Conservation (phyloP, 1,140 invertebrate genomes). For the Drosophila watanabei region DNA sequence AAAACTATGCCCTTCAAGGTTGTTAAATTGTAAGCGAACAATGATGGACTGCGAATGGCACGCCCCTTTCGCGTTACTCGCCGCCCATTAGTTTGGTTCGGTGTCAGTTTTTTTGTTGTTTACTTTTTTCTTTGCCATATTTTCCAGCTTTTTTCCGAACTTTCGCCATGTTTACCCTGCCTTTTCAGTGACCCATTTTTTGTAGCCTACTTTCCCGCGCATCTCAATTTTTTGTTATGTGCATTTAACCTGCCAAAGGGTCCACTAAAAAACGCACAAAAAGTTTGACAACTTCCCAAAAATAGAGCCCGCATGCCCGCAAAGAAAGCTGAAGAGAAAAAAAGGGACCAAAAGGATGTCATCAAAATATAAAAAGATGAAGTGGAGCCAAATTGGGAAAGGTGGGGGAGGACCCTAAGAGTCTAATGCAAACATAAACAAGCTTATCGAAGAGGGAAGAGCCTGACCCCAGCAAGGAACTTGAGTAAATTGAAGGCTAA, state of each 20-base stretch:
- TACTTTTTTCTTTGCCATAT: not conserved
- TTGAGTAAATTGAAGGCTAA: conserved; percentile 69
- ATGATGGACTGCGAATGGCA: conserved; percentile 15
- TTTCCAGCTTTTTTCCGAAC: not conserved
- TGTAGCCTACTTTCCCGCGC: conserved; percentile 55
- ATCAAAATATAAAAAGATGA: conserved; percentile 44
- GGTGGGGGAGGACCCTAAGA: not conserved
- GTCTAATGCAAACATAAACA: conserved; percentile 77
- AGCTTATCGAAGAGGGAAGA: conserved; percentile 63
- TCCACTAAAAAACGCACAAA: conserved; percentile 49
- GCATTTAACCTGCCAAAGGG: conserved; percentile 64
- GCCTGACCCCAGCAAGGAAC: conserved; percentile 15
- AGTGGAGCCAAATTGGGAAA: conserved; percentile 9
- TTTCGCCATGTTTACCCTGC: not conserved
- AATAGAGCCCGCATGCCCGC: conserved; percentile 17
- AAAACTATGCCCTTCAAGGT: conserved; percentile 24
- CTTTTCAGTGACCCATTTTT: conserved; percentile 31
- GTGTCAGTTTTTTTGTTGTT: conserved; percentile 2
- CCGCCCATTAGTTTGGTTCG: conserved; percentile 21
- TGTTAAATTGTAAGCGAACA: conserved; percentile 35
- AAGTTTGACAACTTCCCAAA: conserved; percentile 65
- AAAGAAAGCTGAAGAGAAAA: not conserved
- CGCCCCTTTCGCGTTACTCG: conserved; percentile 31
- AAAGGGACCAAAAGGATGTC: conserved; percentile 56
- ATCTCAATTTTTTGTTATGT: conserved; percentile 40